These are phyloP conservation scores for Abscondita cerata DNA, from an alignment of 2,888 invertebrate genomes.

Conservation along the genomic window DNA sequence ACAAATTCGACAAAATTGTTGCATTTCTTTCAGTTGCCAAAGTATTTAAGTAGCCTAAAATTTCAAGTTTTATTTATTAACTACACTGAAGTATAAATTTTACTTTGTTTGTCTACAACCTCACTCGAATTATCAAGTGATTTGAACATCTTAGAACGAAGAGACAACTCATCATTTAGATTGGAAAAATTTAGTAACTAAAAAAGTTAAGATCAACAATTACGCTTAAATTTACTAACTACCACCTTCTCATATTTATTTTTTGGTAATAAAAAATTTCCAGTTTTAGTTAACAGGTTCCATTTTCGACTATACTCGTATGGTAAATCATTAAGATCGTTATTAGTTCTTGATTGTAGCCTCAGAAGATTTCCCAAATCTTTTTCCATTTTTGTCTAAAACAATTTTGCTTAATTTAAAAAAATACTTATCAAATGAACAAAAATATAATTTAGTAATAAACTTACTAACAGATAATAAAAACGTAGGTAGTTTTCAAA, in stretches of 20 bases:
- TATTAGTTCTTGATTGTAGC: conserved; percentile 52
- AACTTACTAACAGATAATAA: too few relatives aligned
- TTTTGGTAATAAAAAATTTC: conserved; percentile 61
- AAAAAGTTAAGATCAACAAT: conserved; percentile 12
- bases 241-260: conserved; percentile 63
- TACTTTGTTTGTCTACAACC: neutral
- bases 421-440: too few relatives aligned
- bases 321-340: conserved; percentile 39
- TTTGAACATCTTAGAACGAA: neutral
- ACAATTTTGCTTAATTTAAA: too few relatives aligned
- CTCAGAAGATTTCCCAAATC: conserved; percentile 60
- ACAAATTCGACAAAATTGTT: conserved; percentile 40
- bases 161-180: conserved; percentile 26
- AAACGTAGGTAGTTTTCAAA: too few relatives aligned
- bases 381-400: conserved; percentile 58
- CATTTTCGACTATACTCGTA: conserved; percentile 60
- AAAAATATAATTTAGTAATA: too few relatives aligned
- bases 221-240: neutral
- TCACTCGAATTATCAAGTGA: conserved; percentile 3
- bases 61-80: conserved; percentile 24
- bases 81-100: conserved; percentile 9
- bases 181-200: conserved; percentile 39
- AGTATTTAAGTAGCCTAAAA: conserved; percentile 41
- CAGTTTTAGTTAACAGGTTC: conserved; percentile 61
- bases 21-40: conserved; percentile 42